Evolutionary conservation across 2,113 vertebrate species (phyloP).

Genomic region (Dromas ardeola): DNA sequence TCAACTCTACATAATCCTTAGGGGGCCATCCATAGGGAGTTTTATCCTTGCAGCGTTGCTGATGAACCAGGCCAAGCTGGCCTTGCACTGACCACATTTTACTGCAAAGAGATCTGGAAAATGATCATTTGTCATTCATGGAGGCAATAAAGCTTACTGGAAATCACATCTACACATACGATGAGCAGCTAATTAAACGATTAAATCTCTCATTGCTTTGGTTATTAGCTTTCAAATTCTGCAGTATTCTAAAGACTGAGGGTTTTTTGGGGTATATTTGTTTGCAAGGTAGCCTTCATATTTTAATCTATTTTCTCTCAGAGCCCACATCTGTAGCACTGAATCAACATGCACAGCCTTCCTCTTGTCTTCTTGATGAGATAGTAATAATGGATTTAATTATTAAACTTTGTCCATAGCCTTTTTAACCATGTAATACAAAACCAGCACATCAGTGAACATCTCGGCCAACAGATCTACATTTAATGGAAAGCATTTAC

Average conservation of each 20-base stretch:
- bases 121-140: not conserved
- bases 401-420: constrained; percentile 33
- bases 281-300: not conserved
- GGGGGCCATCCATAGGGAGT: not conserved
- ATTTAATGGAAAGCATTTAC: constrained; percentile 16
- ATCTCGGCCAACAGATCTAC: not conserved
- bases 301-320: not conserved
- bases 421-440: constrained; percentile 47
- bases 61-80: not conserved
- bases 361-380: constrained; percentile 16
- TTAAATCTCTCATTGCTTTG: not conserved
- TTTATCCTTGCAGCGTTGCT: not conserved
- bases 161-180: not conserved
- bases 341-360: not conserved
- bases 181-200: not conserved
- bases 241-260: not conserved
- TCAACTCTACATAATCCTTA: not conserved
- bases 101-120: not conserved
- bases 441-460: constrained; percentile 45
- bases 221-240: constrained; percentile 11
- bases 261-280: not conserved
- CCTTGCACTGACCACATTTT: not conserved
- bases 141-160: not conserved
- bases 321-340: not conserved
- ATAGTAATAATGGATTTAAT: constrained; percentile 65